Evolutionary conservation across 2,113 vertebrate species (phyloP).

Genomic region (Poeciliopsis retropinna): DNA sequence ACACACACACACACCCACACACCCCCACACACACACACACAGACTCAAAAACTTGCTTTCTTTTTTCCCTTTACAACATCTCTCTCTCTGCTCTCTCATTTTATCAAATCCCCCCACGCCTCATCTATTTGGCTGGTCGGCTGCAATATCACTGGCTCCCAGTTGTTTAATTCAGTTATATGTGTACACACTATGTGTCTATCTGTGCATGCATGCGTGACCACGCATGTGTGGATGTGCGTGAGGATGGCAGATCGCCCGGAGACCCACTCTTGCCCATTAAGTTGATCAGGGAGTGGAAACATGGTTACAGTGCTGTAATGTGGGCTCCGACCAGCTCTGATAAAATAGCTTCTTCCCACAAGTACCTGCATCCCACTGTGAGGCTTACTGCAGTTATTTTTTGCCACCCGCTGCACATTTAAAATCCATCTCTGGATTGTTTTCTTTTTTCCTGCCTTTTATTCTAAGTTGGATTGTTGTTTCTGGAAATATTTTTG

Average conservation of each 20-base stretch:
- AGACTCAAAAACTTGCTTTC: background rate
- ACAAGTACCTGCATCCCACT: constrained; percentile 19
- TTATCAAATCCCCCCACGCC: constrained; percentile 6
- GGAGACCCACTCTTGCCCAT: constrained; percentile 56
- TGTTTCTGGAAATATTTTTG: constrained; percentile 30
- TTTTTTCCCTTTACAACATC: background rate
- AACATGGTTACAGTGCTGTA: constrained; percentile 61
- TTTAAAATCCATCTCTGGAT: constrained; percentile 8
- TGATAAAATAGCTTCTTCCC: constrained; percentile 53
- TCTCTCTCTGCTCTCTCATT: background rate
- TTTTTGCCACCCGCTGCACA: background rate
- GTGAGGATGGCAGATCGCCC: constrained; percentile 43
- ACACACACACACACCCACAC: background rate
- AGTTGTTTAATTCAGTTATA: constrained; percentile 43
- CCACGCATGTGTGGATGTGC: constrained; percentile 19
- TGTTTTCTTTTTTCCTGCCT: constrained; percentile 25
- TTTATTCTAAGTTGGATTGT: constrained; percentile 40
- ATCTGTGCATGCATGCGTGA: constrained; percentile 9
- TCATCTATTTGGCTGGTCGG: constrained; percentile 4
- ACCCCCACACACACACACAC: background rate
- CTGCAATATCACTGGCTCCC: constrained; percentile 40
- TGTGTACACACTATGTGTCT: constrained; percentile 21
- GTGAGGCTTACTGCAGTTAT: background rate
- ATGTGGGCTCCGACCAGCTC: constrained; percentile 65
- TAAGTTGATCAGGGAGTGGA: constrained; percentile 63